Evolutionary conservation across 2,113 vertebrate genomes (phyloP).

Genomic region (Periophthalmodon schlosseri): DNA sequence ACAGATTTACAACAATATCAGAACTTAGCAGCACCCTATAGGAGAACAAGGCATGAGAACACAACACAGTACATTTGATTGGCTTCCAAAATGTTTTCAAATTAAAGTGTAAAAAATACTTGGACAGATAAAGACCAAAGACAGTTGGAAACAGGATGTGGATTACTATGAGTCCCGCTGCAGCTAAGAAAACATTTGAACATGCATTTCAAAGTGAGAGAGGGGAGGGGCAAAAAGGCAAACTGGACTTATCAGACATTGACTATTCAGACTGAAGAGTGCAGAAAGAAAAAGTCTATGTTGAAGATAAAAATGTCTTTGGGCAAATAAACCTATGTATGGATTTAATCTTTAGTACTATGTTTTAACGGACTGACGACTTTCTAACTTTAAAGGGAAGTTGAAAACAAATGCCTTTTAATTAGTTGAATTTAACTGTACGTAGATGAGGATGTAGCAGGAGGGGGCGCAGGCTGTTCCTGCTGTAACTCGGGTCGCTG

Average conservation of each 20-base stretch:
- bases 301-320: background rate
- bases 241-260: constrained; percentile 19
- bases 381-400: background rate
- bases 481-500: constrained; percentile 42
- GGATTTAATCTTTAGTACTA: background rate
- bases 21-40: constrained; percentile 66
- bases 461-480: constrained; percentile 66
- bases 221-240: constrained; percentile 16
- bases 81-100: constrained; percentile 36
- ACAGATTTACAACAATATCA: constrained; percentile 25
- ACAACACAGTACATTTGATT: constrained; percentile 64
- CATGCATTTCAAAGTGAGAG: constrained; percentile 28
- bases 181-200: constrained; percentile 45
- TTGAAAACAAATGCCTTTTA: background rate
- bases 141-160: constrained; percentile 60
- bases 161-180: constrained; percentile 34
- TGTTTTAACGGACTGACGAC: background rate
- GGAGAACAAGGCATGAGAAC: constrained; percentile 75
- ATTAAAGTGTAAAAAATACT: constrained; percentile 22
- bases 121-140: constrained; percentile 50
- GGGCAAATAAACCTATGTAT: no score
- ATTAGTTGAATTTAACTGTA: background rate
- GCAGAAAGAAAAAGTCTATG: background rate
- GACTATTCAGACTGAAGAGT: background rate
- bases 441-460: constrained; percentile 8